A percentile compares a stretch with the other conserved stretches of the same genome.
phyloP scores from a whole-genome alignment of 2,113 vertebrate species.

The Caretta caretta region DNA sequence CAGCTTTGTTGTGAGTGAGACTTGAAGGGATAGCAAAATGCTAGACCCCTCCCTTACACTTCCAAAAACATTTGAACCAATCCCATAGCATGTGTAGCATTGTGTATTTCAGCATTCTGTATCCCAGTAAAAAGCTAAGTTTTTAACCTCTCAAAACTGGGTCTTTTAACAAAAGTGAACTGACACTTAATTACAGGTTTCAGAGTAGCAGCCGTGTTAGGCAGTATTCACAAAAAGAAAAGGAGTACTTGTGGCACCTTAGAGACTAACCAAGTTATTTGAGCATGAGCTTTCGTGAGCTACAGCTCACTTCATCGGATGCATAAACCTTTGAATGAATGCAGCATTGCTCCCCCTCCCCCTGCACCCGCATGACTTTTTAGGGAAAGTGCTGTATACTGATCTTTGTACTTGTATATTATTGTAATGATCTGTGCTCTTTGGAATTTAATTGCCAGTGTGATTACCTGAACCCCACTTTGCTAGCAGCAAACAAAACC shows the following conservation, averaged over 20 bases:
- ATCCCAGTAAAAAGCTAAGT: not conserved
- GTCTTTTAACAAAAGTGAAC: not conserved
- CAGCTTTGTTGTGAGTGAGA: not conserved
- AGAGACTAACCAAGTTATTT: too few relatives aligned
- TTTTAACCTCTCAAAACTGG: not conserved
- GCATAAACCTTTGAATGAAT: not conserved
- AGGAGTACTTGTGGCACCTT: too few relatives aligned
- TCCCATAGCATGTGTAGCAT: rapidly evolving
- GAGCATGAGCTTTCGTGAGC: too few relatives aligned
- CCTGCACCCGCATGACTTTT: not conserved
- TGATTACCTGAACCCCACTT: not conserved
- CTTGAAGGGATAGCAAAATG: rapidly evolving
- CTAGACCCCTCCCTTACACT: not conserved
- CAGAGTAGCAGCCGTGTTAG: too few relatives aligned
- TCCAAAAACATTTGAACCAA: not conserved
- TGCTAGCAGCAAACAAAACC: slow-evolving; percentile 17
- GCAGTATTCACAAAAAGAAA: too few relatives aligned
- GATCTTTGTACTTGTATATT: not conserved
- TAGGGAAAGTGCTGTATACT: not conserved
- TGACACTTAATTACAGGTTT: too few relatives aligned
- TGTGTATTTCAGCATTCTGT: not conserved
- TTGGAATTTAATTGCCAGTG: not conserved
- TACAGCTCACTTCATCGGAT: too few relatives aligned
- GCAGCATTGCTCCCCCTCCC: not conserved
- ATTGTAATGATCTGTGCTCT: not conserved